Base-by-base conservation (phyloP, 2,888 invertebrate species). In the Endomychus coccineus region DNA sequence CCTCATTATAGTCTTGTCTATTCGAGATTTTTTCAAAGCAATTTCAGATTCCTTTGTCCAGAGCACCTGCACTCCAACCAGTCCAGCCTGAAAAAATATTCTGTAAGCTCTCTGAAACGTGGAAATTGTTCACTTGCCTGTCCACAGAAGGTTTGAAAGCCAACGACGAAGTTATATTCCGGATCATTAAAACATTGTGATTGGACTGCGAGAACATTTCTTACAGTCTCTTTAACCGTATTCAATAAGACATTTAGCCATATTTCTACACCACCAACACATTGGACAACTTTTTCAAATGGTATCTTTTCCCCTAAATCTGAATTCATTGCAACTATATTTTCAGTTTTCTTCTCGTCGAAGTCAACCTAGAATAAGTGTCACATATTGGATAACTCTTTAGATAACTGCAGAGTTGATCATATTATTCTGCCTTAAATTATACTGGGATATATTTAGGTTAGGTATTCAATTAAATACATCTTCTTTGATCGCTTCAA, bases 11-110 rank as follows among this genome's bases (percentile, higher is more conserved):
- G 70, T 73, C 52, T 77, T 79, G 61, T 90, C 88, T 1, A 70
- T 71, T 55, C 71, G 74, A 2, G 80, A 77, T 56, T 76, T 75
- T 43, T 75, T 71, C 33, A 89, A 61, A 1, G 91, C 89, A 46
- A 78, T 72, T 61, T 91, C 89, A 0, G 87, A 76, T 54, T 89
- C 83, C 46, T 74, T 75, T 0, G 91, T 91, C 91, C 91, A 91
- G 16, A 85, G 59, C 42, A 90, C 73, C 70, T 91, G 90, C 51
- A 91, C 73, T 3, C 84, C 87, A 43, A 91, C 64, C 34, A 91
- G 67, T 16, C 86, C 84, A 41, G 87, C 83, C 85, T 87, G 44
- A 38, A 53, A 46, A 27, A 27, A 3, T 13, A 3, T 10, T 25
- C n/a, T n/a, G n/a, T n/a, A n/a, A n/a, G n/a, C n/a, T n/a, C n/a